A percentile compares a stretch with the other conserved stretches of the same genome.
phyloP scores from a whole-genome alignment of 2,888 invertebrate species.

The Rhagonycha fulva region DNA sequence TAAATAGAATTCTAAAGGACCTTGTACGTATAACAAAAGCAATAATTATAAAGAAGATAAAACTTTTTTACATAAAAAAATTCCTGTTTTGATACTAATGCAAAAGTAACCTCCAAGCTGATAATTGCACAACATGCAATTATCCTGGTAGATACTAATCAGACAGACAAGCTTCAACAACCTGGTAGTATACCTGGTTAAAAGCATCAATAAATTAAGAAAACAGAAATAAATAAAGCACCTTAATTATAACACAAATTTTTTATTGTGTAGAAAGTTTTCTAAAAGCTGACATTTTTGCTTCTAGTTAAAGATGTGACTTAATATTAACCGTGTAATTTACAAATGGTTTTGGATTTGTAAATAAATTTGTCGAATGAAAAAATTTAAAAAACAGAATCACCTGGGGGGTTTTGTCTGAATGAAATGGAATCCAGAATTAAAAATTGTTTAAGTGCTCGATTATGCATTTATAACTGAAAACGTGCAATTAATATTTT shows the following conservation, averaged over 20 bases:
- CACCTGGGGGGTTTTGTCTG: not conserved
- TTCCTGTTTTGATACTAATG: not conserved
- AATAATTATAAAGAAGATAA: too few species aligned
- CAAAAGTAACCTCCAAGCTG: not conserved
- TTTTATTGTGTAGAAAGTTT: not conserved
- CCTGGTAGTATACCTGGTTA: not conserved
- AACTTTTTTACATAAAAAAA: not conserved
- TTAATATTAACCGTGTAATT: not conserved
- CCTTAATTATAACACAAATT: not conserved
- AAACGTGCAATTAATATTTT: not conserved
- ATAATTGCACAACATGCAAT: not conserved
- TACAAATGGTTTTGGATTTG: not conserved
- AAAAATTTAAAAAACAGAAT: not conserved
- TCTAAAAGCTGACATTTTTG: not conserved
- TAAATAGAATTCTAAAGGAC: too few species aligned
- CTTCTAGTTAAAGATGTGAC: not conserved
- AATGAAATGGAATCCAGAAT: not conserved
- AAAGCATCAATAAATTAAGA: not conserved
- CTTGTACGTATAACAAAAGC: too few species aligned
- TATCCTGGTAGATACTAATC: not conserved
- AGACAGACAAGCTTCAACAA: not conserved
- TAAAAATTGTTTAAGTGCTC: not conserved
- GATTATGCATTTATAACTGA: not conserved
- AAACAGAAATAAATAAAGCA: not conserved
- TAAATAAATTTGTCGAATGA: not conserved